Conservation (phyloP, 2,888 invertebrate genomes). For the Sphecodes monilicornis region DNA sequence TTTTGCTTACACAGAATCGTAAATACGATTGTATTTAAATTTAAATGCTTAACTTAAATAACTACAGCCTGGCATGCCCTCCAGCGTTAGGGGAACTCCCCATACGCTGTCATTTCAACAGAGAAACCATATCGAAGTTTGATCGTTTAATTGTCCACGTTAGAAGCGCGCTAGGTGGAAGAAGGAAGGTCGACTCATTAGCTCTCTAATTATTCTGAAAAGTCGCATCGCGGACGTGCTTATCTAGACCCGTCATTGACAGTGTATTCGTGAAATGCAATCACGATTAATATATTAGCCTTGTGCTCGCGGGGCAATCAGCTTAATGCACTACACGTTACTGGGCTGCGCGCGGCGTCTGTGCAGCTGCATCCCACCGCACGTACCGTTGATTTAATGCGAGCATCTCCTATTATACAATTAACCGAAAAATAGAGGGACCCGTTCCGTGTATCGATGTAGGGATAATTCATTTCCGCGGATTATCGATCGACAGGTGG, state of each 20-base stretch:
- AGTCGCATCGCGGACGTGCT: neutral
- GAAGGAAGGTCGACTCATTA: neutral
- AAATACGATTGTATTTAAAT: too few species aligned
- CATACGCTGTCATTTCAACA: neutral
- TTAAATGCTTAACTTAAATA: too few species aligned
- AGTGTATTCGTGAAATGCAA: conserved; percentile 10
- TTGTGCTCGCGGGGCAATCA: conserved; percentile 29
- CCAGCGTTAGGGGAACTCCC: too few species aligned
- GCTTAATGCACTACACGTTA: conserved; percentile 36
- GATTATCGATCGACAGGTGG: conserved; percentile 22
- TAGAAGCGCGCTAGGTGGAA: neutral
- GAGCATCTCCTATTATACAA: conserved; percentile 6
- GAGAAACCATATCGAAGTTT: neutral
- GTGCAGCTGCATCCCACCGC: neutral
- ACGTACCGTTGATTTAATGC: conserved; percentile 16
- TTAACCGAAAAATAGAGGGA: conserved; percentile 14
- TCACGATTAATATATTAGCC: conserved; percentile 32
- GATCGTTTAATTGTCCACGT: neutral
- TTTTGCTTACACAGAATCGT: too few species aligned
- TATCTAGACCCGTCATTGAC: neutral
- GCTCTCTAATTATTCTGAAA: neutral
- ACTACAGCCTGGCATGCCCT: too few species aligned
- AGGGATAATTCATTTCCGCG: conserved; percentile 13
- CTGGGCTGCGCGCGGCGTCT: neutral
- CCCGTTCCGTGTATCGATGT: neutral